Base-by-base conservation (phyloP, 1,140 invertebrate genomes). In the Drosophila eugracilis region DNA sequence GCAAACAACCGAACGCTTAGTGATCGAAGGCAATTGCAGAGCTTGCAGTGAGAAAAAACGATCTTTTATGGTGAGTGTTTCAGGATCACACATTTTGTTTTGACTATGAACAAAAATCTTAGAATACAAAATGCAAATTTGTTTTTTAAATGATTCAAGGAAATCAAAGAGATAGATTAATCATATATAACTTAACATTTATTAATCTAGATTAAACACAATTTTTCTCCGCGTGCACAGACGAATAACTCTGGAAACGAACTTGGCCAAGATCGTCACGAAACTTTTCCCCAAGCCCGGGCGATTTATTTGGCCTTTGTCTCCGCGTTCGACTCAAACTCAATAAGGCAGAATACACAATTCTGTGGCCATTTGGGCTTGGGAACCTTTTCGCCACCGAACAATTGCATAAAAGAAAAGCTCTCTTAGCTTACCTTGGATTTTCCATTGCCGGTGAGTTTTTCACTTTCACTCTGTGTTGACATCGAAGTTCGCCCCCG, bases 391-490 rank as follows among this genome's bases (percentile, higher is more conserved):
- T 58, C 57, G 44, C 63, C 30, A 21, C 41, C 37, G 52, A 72
- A 62, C 81, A 85, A 85, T 85, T 86, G 81, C 81, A 86, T 86
- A 86, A 88, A 86, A 67, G 65, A 86, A 77, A 84, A 79, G 60
- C 41, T 37, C 28, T 48, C 30, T 32, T 24, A n/a, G 36, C 36
- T 39, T 41, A 41, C 30, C 47, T 55, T 62, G 39, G 60, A 19
- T 36, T 60, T 58, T 54, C 53, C 59, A 66, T 39, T 12, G 42
- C 36, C 26, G 45, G 60, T 50, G 26, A 73, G 60, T 55, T 88
- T 88, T 88, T 88, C 83, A 88, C 83, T 88, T 88, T 88, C 83
- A 88, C 83, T 88, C 71, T 67, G 57, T 55, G 78, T 83, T 88
- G 83, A 88, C 83, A 88, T 78, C 54, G 19, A 14, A 72, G 47